Evolutionary conservation across 2,888 invertebrate genomes (phyloP).

Genomic region (Mayetiola destructor): DNA sequence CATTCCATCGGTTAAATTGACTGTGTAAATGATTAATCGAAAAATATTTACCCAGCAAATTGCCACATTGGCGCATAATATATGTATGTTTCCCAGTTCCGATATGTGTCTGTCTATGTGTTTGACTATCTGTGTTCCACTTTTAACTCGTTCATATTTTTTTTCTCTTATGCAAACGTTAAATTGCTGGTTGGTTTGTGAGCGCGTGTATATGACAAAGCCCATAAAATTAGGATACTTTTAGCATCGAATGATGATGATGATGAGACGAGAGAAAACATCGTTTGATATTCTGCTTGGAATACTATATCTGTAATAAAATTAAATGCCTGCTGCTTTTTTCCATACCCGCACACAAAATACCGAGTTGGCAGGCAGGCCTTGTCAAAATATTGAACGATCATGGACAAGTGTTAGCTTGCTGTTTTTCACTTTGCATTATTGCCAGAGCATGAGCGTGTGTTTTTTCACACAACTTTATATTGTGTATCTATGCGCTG

Average conservation of each 20-base stretch:
- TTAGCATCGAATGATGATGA: no score
- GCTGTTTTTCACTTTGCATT: not conserved
- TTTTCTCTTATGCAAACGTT: not conserved
- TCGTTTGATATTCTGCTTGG: no score
- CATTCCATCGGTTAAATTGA: conserved; percentile 8
- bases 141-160: no score
- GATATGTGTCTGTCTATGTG: no score
- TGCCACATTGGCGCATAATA: not conserved
- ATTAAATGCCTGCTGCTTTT: conserved; percentile 9
- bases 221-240: no score
- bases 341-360: no score
- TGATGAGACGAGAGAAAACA: no score
- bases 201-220: conserved; percentile 6
- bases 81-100: not conserved
- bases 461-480: not conserved
- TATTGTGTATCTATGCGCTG: not conserved
- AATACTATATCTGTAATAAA: conserved; percentile 9
- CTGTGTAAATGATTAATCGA: conserved; percentile 12
- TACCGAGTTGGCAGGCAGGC: not conserved
- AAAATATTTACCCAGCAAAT: not conserved
- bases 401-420: not conserved
- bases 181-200: not conserved
- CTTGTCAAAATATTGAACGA: conserved; percentile 7
- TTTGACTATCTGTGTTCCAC: no score
- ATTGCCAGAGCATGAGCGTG: not conserved